Percentiles rank a stretch among this genome's conserved stretches.
phyloP scores from a whole-genome alignment of 53 echinoderm and acorn worm genomes.

The Holothuria scabra region DNA sequence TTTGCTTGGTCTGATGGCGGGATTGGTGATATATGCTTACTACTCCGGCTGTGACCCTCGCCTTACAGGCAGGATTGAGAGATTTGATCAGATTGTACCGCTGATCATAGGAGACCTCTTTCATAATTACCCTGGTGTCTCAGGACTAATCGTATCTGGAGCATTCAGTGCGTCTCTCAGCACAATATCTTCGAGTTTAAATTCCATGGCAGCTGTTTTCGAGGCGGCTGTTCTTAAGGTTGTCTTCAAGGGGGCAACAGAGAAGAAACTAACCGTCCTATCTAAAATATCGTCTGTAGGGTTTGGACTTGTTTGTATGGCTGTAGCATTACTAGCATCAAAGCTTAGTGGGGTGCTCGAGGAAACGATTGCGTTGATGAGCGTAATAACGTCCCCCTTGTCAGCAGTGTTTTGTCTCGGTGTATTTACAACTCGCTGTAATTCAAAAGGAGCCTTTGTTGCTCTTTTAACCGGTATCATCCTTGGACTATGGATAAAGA shows the following conservation, averaged over 20 bases:
- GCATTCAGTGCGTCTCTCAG: slow-evolving; percentile 19
- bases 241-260: background rate
- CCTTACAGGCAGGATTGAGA: background rate
- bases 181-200: background rate
- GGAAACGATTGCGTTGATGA: background rate
- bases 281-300: background rate
- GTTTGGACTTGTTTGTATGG: background rate
- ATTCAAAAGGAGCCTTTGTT: background rate
- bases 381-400: background rate
- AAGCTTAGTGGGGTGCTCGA: slow-evolving; percentile 8
- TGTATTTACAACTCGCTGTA: background rate
- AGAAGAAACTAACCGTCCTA: background rate
- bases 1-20: background rate
- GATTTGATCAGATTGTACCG: background rate
- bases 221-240: background rate
- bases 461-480: background rate
- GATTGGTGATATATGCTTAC: background rate
- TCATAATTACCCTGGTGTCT: background rate
- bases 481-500: background rate
- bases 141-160: background rate
- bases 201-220: background rate
- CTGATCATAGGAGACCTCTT: background rate
- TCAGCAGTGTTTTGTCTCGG: background rate
- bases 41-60: background rate
- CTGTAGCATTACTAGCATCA: background rate